These are phyloP conservation scores for Venturia canescens DNA, from an alignment of 1,140 invertebrate species.

Conservation along the genomic window DNA sequence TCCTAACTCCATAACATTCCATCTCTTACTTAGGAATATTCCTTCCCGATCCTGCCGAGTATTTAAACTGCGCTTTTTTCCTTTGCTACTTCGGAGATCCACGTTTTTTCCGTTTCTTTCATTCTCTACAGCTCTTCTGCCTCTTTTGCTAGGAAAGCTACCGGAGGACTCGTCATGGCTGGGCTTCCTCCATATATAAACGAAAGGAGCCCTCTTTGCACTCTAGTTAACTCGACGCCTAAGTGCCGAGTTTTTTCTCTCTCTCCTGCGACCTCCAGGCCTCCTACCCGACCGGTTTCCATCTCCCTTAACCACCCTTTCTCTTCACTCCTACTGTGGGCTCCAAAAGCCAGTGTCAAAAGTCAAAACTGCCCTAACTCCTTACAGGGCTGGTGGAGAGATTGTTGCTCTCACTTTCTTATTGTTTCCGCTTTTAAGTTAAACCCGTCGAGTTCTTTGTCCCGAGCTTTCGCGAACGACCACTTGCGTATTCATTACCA, in stretches of 20 bases:
- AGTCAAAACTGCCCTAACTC: slow-evolving; percentile 21
- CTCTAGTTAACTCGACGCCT: slow-evolving; percentile 63
- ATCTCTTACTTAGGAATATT: slow-evolving; percentile 28
- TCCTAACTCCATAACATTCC: slow-evolving; percentile 1
- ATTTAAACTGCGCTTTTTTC: slow-evolving; percentile 55
- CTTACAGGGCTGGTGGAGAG: not conserved
- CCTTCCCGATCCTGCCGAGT: slow-evolving; percentile 15
- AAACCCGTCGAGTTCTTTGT: slow-evolving; percentile 32
- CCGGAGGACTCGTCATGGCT: not conserved
- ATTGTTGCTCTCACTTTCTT: slow-evolving; percentile 29
- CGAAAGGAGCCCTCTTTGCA: slow-evolving; percentile 48
- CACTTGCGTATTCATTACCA: slow-evolving; percentile 27
- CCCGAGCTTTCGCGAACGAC: not conserved
- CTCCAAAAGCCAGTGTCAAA: slow-evolving; percentile 2
- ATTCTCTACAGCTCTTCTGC: slow-evolving; percentile 55
- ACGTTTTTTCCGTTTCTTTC: slow-evolving; percentile 44
- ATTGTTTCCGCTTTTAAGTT: slow-evolving; percentile 40
- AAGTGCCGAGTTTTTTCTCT: slow-evolving; percentile 65
- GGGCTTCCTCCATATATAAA: slow-evolving; percentile 62
- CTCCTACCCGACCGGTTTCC: not conserved
- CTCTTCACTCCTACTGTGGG: not conserved
- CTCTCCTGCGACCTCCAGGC: slow-evolving; percentile 47
- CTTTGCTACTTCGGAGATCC: slow-evolving; percentile 33
- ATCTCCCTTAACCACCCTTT: slow-evolving; percentile 30
- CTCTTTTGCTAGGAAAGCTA: not conserved